These are phyloP conservation scores for Ridgeia piscesae DNA, from an alignment of 1,140 invertebrate genomes.

Conservation along the genomic window DNA sequence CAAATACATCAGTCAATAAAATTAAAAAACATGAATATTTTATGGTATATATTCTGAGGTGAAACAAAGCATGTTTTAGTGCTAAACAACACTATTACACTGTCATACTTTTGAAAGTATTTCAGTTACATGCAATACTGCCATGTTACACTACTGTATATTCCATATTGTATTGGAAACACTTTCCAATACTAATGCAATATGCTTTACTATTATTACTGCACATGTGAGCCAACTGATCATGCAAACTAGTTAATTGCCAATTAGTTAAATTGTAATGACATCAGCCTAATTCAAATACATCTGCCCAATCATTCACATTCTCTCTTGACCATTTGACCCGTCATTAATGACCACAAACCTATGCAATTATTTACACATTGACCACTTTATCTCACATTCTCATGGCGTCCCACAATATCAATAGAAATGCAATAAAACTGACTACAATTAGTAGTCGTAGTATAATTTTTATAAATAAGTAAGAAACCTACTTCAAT, in stretches of 20 bases:
- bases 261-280: neutral
- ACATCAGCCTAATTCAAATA: neutral
- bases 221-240: neutral
- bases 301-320: neutral
- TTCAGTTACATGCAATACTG: neutral
- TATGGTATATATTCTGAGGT: neutral
- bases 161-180: neutral
- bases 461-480: neutral
- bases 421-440: neutral
- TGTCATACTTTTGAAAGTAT: neutral
- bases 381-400: neutral
- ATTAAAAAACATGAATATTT: neutral
- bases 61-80: neutral
- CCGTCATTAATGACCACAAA: neutral
- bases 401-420: neutral
- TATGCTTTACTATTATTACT: neutral
- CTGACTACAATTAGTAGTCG: too few relatives aligned
- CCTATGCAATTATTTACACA: neutral
- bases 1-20: neutral
- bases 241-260: neutral
- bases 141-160: neutral
- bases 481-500: neutral
- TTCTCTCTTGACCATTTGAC: neutral
- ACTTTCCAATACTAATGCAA: neutral
- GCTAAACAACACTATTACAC: neutral